A percentile compares a stretch with the other conserved stretches of the same genome.
Evolutionary conservation across 2,888 invertebrate species (phyloP).

Genomic region (Parnassius smintheus): DNA sequence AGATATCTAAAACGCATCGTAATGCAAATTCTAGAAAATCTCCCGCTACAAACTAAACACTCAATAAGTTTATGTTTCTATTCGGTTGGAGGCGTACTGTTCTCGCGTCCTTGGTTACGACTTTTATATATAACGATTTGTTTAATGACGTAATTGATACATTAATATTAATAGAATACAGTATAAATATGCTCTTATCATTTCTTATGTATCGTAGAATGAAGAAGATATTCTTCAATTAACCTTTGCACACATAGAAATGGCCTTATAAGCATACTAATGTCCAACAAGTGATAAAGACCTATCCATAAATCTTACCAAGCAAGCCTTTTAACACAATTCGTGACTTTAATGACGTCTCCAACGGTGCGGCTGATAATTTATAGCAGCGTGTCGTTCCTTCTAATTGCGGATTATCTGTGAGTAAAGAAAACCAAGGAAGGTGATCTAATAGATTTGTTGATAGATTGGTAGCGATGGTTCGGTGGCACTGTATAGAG

Average conservation of each 20-base stretch:
- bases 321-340: constrained; percentile 59
- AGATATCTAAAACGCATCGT: too few species aligned
- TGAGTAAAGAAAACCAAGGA: constrained; percentile 6
- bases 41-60: too few species aligned
- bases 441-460: constrained; percentile 1
- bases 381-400: constrained; percentile 46
- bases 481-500: too few species aligned
- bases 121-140: too few species aligned
- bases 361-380: constrained; percentile 46
- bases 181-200: constrained; percentile 6
- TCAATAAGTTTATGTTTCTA: too few species aligned
- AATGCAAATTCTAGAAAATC: too few species aligned
- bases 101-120: too few species aligned
- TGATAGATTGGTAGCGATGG: too few species aligned
- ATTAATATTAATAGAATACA: constrained; percentile 7
- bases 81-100: too few species aligned
- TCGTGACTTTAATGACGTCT: constrained; percentile 68
- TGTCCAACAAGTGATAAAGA: constrained; percentile 38
- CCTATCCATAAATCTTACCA: constrained; percentile 57
- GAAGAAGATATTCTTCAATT: constrained; percentile 30
- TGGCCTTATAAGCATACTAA: constrained; percentile 32
- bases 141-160: background rate
- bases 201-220: constrained; percentile 9
- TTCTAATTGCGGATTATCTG: constrained; percentile 35
- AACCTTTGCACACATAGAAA: constrained; percentile 32